These are phyloP conservation scores for Callaeas wilsoni DNA, from an alignment of 2,113 vertebrate genomes.

Conservation along the genomic window DNA sequence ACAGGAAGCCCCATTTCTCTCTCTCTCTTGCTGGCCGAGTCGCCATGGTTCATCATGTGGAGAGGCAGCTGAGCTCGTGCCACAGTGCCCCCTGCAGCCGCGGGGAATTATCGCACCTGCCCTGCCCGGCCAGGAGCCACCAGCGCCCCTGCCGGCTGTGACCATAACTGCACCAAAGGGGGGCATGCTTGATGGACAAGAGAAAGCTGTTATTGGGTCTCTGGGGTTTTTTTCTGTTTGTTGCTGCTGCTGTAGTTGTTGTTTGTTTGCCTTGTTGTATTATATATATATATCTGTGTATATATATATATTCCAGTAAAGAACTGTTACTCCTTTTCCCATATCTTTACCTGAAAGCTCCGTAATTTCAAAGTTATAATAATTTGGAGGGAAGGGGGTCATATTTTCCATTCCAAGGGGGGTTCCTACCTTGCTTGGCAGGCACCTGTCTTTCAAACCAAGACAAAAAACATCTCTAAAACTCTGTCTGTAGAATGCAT, in stretches of 20 bases:
- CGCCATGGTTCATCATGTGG: fast-evolving
- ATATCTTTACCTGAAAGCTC: background rate
- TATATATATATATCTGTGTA: background rate
- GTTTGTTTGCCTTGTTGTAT: background rate
- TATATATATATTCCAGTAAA: background rate
- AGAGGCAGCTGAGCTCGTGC: fast-evolving
- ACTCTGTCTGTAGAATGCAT: background rate
- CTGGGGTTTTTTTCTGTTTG: background rate
- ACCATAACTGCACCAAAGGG: fast-evolving
- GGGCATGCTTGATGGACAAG: fast-evolving
- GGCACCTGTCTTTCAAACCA: background rate
- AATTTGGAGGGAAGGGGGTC: background rate
- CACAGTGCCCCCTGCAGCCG: background rate
- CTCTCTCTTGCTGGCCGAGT: background rate
- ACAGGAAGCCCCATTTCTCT: no score
- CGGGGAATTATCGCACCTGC: background rate
- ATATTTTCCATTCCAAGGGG: background rate
- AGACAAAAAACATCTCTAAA: background rate
- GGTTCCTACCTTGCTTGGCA: background rate
- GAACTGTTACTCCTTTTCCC: background rate
- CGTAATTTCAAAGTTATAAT: background rate
- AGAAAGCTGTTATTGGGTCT: no score
- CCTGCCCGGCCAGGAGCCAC: background rate
- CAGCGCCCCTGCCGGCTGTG: background rate
- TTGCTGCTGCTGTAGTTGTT: background rate